Base-by-base conservation (phyloP, 2,113 vertebrate species). In the Alosa alosa region DNA sequence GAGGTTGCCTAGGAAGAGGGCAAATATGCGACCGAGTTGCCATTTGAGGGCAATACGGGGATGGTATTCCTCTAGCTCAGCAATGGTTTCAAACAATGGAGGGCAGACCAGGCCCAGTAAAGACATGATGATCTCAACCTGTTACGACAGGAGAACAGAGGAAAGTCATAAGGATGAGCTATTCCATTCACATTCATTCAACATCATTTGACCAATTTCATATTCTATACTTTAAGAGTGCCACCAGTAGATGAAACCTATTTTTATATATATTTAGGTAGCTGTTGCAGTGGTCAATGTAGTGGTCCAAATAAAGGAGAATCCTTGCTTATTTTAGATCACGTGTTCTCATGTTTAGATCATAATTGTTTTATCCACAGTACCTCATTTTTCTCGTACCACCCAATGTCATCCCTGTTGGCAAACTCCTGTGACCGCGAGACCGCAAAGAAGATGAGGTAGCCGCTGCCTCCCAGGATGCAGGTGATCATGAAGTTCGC, bases 311-410 rank as follows among this genome's bases (percentile, higher is more conserved):
- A 50, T 50, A 50, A 50, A 50, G 49, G 49, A 50, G 2, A 4
- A 18, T 57, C 18, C 52, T 25, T 64, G 57, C 22, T 64, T 64
- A n/a, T 64, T 64, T 64, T n/a, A 64, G 57, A 60, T 60, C 20
- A 20, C 20, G 55, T 60, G 55, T 22, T 60, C 22, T 31, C 31
- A 31, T 31, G 31, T 60, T 22, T 20, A 17, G 55, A n/a, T 64
- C n/a, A 5, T 20, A 64, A 36, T 36, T 18, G 22, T 49, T 8
- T 41, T 36, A 7, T 18, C 87, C 45, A 2, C 82, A 72, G 94
- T 95, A 99, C 98, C 97, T 99, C 98, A 39, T 99, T 99, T 93
- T 98, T 98, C 94, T 99, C 98, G 68, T 99, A 99, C 98, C 98
- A 99, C 89, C 97, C 96, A 88, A 96, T 90, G 0, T 98, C 96